Base-by-base conservation (phyloP, 2,113 vertebrate genomes). In the Centropristis striata region DNA sequence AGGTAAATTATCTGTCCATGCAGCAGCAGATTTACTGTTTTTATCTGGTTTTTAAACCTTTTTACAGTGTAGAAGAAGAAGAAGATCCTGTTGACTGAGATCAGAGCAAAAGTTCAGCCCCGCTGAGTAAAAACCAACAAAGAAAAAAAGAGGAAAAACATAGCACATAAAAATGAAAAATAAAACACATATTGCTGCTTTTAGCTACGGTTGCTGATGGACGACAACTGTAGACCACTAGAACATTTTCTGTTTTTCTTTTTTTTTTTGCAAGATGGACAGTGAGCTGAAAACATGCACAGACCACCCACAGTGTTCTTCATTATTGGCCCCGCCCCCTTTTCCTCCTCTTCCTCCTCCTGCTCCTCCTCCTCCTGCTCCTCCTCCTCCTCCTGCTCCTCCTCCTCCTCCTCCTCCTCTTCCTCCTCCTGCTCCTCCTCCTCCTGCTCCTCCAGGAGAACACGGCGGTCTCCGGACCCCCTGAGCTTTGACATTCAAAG, bases 401-500 rank as follows among this genome's bases (percentile, higher is more conserved):
- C 67, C 69, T 71, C 86, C 90, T 88, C 93, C 95, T 95, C 93
- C 95, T 95, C 92, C 39, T 78, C 77, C 27, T 37, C 36, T 9
- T 47, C 28, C 51, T 50, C 71, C 49, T 7, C 55, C 27, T 41
- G 18, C 39, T 42, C 32, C 61, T 80, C 67, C 69, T 71, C 86
- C 90, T 88, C 93, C 95, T 95, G 93, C 95, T 95, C 92, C 84
- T 92, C n/a, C n/a, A n/a, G n/a, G 82, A 90, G 86, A 83, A 83
- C 15, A 74, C 42, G 54, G 91, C 85, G 79, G 75, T 80, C 71
- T 76, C 86, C 74, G 51, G 80, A 55, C 64, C 81, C 78, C 89
- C 81, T 20, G 65, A n/a, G 84, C 89, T 95, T 94, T 94, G 94
- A 94, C 91, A 94, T 94, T 95, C 92, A 94, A 94, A 95, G 90